Conservation (phyloP, 35 echinoderm and acorn worm genomes). For the Amphiura filiformis region DNA sequence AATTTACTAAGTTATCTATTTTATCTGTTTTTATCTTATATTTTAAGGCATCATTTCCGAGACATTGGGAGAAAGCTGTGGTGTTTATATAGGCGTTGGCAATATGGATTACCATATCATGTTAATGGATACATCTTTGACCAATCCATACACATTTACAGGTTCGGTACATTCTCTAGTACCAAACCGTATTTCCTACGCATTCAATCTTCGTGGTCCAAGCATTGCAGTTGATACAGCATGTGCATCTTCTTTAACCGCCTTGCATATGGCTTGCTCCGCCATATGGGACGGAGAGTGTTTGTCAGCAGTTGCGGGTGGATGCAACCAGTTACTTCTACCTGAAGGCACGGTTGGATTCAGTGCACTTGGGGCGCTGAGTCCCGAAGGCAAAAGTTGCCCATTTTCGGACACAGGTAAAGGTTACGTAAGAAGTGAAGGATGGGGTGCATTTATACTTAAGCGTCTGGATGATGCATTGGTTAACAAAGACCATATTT, state of each 20-base stretch:
- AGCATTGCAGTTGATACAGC: conserved; percentile 84
- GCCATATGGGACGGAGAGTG: conserved; percentile 76
- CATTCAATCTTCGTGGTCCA: conserved; percentile 80
- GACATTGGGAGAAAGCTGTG: conserved; percentile 54
- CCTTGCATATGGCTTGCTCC: conserved; percentile 82
- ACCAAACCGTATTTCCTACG: conserved; percentile 93
- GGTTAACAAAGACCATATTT: conserved; percentile 82
- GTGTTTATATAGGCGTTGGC: conserved; percentile 91
- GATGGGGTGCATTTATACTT: conserved; percentile 81
- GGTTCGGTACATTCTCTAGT: conserved; percentile 76
- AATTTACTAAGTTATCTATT: too few species aligned
- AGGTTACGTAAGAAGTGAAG: conserved; percentile 93
- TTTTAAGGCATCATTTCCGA: conserved; percentile 64
- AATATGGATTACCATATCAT: conserved; percentile 91
- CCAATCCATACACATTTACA: conserved; percentile 78
- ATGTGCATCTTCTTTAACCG: conserved; percentile 79
- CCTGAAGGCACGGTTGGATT: conserved; percentile 91
- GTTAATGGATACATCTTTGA: conserved; percentile 57
- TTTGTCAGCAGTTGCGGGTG: conserved; percentile 60
- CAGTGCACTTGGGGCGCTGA: conserved; percentile 89
- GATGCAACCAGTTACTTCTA: conserved; percentile 61
- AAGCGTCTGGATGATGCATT: conserved; percentile 81
- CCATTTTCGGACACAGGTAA: conserved; percentile 85
- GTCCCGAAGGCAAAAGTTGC: conserved; percentile 80
- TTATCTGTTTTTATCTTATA: neutral